Evolutionary conservation across 2,113 vertebrate species (phyloP), one percentile per base, ranked within the genome.

Genomic region (Catharus bicknelli): DNA sequence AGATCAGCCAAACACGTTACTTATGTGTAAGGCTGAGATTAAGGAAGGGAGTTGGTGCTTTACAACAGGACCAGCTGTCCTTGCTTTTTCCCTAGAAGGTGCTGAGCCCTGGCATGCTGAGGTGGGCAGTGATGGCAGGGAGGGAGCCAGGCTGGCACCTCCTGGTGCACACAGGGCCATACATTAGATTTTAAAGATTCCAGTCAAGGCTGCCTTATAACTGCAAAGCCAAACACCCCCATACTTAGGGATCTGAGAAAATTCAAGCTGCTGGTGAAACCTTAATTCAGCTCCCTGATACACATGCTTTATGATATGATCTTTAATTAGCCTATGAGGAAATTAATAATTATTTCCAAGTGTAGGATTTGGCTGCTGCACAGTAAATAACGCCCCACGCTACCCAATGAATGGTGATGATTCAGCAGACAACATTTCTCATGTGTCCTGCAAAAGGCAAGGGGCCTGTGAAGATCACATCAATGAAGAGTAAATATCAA

Each of bases 281-380:
- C 68, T 80, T 68, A 80, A 66, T 73, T 92, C 88, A 50, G 32
- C 23, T 88, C 57, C 76, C 83, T 63, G 86, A 59, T 86, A 59
- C 2, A 5, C 1, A 0, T 55, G 76, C 64, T 75, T 74, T 83
- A 58, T 25, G 94, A 94, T 92, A 95, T 20, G 42, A 95, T 90
- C 91, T 94, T 93, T 95, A 95, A 95, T 96, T 94, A 94, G 77
- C 40, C 48, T 2, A 67, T 14, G 32, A 94, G 86, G 94, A 95
- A 94, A 94, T 95, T 88, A 95, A 88, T 88, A 86, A 90, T 92
- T 86, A 86, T 40, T 64, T 83, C 68, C 43, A 55, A 55, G 61
- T 19, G 43, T 67, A 67, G 36, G 51, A 83, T 77, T 81, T 93
- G 64, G 76, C 86, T 93, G 64, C 80, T 67, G 64, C 88, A 90